Evolutionary conservation across 2,797 vertebrate genomes (phyloP), one percentile per base, ranked within the genome.

Genomic region (Siniperca obscura): DNA sequence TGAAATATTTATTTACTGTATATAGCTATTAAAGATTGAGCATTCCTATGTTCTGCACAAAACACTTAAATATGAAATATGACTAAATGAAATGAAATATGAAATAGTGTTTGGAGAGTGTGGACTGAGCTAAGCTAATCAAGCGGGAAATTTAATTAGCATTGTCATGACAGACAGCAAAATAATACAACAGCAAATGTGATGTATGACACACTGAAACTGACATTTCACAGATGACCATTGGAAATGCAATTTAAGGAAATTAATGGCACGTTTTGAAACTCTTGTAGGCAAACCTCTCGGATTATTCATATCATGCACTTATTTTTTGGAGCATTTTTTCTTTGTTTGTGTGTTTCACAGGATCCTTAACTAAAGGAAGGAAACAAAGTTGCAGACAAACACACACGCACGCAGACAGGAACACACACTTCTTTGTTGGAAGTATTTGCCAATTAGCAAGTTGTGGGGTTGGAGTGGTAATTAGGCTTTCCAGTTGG

Each of bases 401-500:
- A 71, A 70, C 69, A 74, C 44, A 67, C 55, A 73, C 55, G 30
- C 69, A 74, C 25, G 62, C 55, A 55, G 57, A 73, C 55, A 36
- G 14, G 69, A 66, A 66, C 38, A 73, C 40, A 52, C 68, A 56
- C 59, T 82, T 83, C 87, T 92, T 93, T 93, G 89, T 93, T 91
- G 78, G 73, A 90, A 92, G 85, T 89, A 83, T 91, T 92, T 89
- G 87, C 93, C 94, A 96, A 96, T 96, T 96, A 96, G 93, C 83
- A 82, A 86, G 86, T 90, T 89, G 89, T 80, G 82, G 82, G 66
- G 73, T 70, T 78, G 80, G 87, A 88, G 86, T 84, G 86, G 91
- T 95, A 94, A 95, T 96, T 95, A 95, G 91, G 84, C 86, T 91
- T 94, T 93, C 89, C 93, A 92, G 91, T 94, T 82, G 78, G 87